A percentile compares a stretch with the other conserved stretches of the same genome.
Evolutionary conservation across 1,140 invertebrate genomes (phyloP).

Genomic region (Drosophila chauvacae): DNA sequence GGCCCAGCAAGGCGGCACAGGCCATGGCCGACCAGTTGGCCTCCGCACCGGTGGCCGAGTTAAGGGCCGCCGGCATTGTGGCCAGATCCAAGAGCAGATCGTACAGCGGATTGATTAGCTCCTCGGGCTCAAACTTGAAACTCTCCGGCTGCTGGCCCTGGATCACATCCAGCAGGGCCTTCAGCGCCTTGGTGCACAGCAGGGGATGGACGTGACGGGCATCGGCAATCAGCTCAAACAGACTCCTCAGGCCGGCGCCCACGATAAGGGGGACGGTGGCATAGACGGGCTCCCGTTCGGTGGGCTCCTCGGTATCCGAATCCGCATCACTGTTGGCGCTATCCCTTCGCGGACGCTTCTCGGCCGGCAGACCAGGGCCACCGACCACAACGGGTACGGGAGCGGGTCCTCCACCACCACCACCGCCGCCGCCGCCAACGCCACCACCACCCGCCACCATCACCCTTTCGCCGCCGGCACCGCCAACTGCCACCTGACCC

Average conservation of each 20-base stretch:
- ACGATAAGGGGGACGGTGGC: constrained; percentile 89
- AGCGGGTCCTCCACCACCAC: constrained; percentile 8
- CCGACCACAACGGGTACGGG: constrained; percentile 26
- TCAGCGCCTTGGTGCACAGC: constrained; percentile 94
- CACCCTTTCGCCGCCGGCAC: constrained; percentile 18
- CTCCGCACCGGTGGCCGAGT: constrained; percentile 85
- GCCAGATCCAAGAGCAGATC: constrained; percentile 92
- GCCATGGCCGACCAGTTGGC: constrained; percentile 92
- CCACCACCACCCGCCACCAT: constrained; percentile 1
- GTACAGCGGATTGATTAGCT: constrained; percentile 92
- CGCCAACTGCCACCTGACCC: constrained; percentile 5
- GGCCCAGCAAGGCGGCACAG: constrained; percentile 94
- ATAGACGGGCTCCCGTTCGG: constrained; percentile 72
- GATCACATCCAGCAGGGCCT: constrained; percentile 94
- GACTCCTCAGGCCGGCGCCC: constrained; percentile 94
- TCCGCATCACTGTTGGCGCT: constrained; percentile 80
- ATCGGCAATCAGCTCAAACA: constrained; percentile 96
- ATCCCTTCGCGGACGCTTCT: constrained; percentile 62
- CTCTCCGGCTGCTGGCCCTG: constrained; percentile 88
- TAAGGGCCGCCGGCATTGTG: constrained; percentile 86
- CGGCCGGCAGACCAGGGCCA: constrained; percentile 26
- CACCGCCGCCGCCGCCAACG: not conserved
- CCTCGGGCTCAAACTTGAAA: constrained; percentile 88
- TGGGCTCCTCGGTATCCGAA: constrained; percentile 72
- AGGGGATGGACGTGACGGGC: constrained; percentile 91